These are phyloP conservation scores for Chrysomallon squamiferum DNA, from an alignment of 1,140 invertebrate genomes.

Conservation along the genomic window DNA sequence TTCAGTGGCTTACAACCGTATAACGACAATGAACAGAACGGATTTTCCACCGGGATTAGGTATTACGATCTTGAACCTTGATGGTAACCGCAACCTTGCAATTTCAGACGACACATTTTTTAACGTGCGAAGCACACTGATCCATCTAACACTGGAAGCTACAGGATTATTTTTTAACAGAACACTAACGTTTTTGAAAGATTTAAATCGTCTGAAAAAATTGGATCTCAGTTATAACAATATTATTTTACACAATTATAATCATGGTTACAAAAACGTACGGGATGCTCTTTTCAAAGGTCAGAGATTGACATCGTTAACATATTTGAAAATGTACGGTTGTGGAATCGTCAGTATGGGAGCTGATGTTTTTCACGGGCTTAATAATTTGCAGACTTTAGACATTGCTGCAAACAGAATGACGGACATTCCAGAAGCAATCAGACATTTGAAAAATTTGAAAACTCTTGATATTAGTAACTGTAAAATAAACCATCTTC, in stretches of 20 bases:
- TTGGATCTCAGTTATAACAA: conserved; percentile 2
- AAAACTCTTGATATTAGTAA: not conserved
- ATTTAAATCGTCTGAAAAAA: not conserved
- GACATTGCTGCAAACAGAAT: not conserved
- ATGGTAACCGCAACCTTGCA: not conserved
- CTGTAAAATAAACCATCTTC: not conserved
- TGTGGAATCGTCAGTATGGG: not conserved
- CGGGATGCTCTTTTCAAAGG: not conserved
- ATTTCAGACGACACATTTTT: not conserved
- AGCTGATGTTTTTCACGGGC: not conserved
- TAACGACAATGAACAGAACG: not conserved
- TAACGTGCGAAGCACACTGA: not conserved
- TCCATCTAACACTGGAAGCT: not conserved
- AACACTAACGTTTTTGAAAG: not conserved
- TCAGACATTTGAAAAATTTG: not conserved
- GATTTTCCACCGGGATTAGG: not conserved
- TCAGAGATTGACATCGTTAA: not conserved
- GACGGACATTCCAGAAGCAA: not conserved
- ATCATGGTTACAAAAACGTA: not conserved
- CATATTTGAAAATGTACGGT: not conserved
- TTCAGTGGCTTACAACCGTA: not conserved
- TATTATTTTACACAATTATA: not conserved
- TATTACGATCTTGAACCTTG: not conserved
- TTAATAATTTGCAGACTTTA: not conserved
- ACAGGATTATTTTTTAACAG: not conserved